Evolutionary conservation across 2,113 vertebrate genomes (phyloP).

Genomic region (Rallus limicola): DNA sequence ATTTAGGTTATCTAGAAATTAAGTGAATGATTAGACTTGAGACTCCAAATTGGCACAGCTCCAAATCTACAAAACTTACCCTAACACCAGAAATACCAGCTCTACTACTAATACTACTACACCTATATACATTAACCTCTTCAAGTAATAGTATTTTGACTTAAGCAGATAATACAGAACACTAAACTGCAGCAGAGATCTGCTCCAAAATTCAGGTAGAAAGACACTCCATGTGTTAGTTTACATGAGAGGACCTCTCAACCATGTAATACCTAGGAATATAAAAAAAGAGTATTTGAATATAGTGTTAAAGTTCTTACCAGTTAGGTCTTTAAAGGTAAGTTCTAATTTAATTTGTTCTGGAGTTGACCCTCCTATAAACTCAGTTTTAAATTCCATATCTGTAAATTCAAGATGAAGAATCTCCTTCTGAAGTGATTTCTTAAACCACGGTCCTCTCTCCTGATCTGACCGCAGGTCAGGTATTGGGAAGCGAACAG

Average conservation of each 20-base stretch:
- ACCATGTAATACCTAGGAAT: not conserved
- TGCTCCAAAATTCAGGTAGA: not conserved
- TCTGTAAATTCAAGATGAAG: slow-evolving; percentile 88
- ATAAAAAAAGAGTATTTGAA: not conserved
- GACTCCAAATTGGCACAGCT: not conserved
- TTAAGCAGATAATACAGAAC: not conserved
- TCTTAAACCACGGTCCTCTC: slow-evolving; percentile 97
- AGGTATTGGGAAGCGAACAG: slow-evolving; percentile 94
- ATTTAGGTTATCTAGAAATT: not conserved
- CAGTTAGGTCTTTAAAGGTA: slow-evolving; percentile 89
- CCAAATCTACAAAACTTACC: not conserved
- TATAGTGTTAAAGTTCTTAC: slow-evolving; percentile 70
- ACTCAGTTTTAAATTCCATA: slow-evolving; percentile 90
- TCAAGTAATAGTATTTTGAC: not conserved
- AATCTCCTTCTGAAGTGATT: slow-evolving; percentile 94
- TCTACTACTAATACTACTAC: not conserved
- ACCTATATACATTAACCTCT: not conserved
- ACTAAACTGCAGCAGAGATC: not conserved
- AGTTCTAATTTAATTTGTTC: slow-evolving; percentile 94
- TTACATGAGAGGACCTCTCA: not conserved
- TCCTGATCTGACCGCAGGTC: slow-evolving; percentile 97
- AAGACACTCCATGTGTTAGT: not conserved
- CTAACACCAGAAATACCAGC: not conserved
- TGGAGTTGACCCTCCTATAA: slow-evolving; percentile 85
- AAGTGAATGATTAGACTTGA: not conserved